These are phyloP conservation scores for Rhodophaea formosa DNA, from an alignment of 2,888 invertebrate genomes.

Conservation along the genomic window DNA sequence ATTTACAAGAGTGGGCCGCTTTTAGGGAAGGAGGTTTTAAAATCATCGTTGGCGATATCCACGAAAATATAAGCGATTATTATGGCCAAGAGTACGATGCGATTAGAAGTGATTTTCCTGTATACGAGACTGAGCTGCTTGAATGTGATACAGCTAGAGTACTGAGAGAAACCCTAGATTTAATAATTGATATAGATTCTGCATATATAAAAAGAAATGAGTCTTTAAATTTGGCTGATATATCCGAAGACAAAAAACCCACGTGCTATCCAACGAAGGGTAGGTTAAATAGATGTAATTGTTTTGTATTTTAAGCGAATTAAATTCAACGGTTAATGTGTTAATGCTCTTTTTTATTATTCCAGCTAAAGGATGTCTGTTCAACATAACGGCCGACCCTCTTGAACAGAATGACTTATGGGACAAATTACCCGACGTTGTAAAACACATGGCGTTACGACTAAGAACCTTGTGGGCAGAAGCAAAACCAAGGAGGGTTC, in stretches of 20 bases:
- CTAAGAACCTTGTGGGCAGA: conserved; percentile 44
- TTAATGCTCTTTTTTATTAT: conserved; percentile 20
- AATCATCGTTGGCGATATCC: conserved; percentile 46
- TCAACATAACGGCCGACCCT: conserved; percentile 48
- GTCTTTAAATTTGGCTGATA: conserved; percentile 25
- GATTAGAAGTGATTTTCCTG: conserved; percentile 31
- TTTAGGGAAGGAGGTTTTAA: conserved; percentile 51
- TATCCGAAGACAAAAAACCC: conserved; percentile 21
- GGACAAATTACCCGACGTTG: conserved; percentile 40
- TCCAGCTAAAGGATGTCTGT: conserved; percentile 54
- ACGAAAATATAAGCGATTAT: conserved; percentile 33
- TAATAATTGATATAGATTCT: conserved; percentile 35
- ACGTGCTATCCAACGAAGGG: conserved; percentile 47
- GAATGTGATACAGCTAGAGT: conserved; percentile 41
- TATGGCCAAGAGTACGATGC: conserved; percentile 38
- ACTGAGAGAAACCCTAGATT: conserved; percentile 41
- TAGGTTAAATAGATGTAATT: conserved; percentile 28
- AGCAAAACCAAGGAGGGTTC: conserved; percentile 37
- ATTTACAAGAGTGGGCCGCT: conserved; percentile 54
- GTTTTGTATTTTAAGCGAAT: background rate
- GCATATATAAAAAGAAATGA: conserved; percentile 37
- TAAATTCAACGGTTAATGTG: background rate
- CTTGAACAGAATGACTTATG: conserved; percentile 47
- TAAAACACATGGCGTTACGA: conserved; percentile 39
- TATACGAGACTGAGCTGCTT: conserved; percentile 42